Base-by-base conservation (phyloP, 2,888 invertebrate genomes). In the Bhutanitis thaidina region DNA sequence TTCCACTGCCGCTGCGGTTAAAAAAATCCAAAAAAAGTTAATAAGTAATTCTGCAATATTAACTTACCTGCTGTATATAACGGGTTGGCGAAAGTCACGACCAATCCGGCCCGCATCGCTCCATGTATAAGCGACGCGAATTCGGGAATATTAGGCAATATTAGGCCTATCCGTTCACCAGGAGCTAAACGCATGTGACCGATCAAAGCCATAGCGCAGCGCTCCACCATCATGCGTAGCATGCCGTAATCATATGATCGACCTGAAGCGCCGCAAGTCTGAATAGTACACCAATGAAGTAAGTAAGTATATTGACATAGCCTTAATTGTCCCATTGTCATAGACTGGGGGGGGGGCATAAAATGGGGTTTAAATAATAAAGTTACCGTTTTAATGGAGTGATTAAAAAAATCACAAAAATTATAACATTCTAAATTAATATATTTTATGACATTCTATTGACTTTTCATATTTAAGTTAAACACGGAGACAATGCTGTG, bases 81-180 rank as follows among this genome's bases (percentile, higher is more conserved):
- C 0, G 94, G 94, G 69, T 94, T 94, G 2, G 92, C 93, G 62
- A 93, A 93, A 0, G 94, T 93, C 10, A 93, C 92, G 1, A 91
- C 86, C 1, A 93, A 74, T 0, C 93, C 94, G 1, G 93, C 93
- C 56, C 90, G 87, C 69, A 93, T 84, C 37, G 93, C 92, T 2
- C 93, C 94, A 61, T 92, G 91, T 40, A 93, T 91, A n/a, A 92
- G 84, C 16, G 93, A 90, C 8, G 91, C 83, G 66, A 92, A 94
- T 78, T 94, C 94, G 0, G 94, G 94, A 46, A 93, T 88, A 71
- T 94, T 94, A 5, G 94, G 94, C 57, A 94, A 75, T 30, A 94
- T 87, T 15, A 94, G 76, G 1, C 93, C 94, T 1, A 94, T 72
- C 13, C 91, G 90, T 44, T 94, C 94, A 1, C 93, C 92, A 0